Percentiles rank a stretch among this genome's conserved stretches.
Evolutionary conservation across 2,888 invertebrate species (phyloP).

Genomic region (Sphecodes monilicornis): DNA sequence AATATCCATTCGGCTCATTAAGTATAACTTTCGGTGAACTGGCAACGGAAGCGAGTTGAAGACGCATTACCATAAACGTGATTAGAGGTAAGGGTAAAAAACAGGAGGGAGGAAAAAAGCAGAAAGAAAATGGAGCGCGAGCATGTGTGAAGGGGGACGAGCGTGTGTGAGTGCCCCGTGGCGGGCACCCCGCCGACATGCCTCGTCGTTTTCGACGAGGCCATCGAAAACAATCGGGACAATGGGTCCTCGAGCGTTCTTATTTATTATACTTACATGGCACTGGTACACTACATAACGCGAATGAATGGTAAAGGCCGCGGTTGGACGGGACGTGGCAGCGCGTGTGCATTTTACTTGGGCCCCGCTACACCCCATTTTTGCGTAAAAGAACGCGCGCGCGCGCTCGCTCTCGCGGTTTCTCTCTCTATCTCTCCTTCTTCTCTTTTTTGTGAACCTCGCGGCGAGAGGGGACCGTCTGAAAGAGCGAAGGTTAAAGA

Average conservation of each 20-base stretch:
- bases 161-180: constrained; percentile 66
- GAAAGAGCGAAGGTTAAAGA: constrained; percentile 44
- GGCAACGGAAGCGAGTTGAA: not conserved
- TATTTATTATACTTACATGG: constrained; percentile 79
- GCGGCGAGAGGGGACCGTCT: constrained; percentile 21
- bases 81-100: not conserved
- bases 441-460: constrained; percentile 29
- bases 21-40: not conserved
- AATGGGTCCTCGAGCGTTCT: constrained; percentile 77
- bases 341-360: constrained; percentile 60
- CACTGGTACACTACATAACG: constrained; percentile 69
- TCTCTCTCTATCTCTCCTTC: not conserved
- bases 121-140: constrained; percentile 44
- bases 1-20: not conserved
- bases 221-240: constrained; percentile 79
- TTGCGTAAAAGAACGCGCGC: constrained; percentile 63
- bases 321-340: constrained; percentile 54
- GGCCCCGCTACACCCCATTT: constrained; percentile 22
- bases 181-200: constrained; percentile 74
- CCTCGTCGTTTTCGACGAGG: constrained; percentile 73
- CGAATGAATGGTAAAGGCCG: constrained; percentile 47
- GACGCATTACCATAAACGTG: not conserved
- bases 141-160: not conserved
- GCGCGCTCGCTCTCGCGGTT: constrained; percentile 37
- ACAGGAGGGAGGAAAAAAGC: constrained; percentile 44